Evolutionary conservation across 2,797 vertebrate genomes (phyloP), one percentile per base, ranked within the genome.

Genomic region (Chelon labrosus): DNA sequence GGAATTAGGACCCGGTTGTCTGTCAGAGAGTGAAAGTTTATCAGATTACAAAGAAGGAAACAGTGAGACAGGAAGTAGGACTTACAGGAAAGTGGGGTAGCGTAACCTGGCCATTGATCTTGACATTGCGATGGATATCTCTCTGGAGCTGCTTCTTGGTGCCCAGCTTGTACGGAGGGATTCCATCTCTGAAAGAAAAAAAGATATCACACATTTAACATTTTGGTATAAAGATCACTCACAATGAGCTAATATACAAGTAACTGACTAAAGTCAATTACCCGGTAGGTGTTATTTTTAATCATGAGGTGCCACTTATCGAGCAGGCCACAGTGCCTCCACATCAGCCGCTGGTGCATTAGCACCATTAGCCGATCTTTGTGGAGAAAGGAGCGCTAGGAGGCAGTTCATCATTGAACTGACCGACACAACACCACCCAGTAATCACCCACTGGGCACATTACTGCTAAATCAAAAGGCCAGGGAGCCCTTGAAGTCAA

Each of bases 81-180:
- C 96, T 98, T 92, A 98, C 97, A 76, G 97, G 98, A 89, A 98
- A 99, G 92, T 97, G 97, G 94, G 98, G 97, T 89, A 99, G 96
- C 52, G 95, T 94, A 77, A 99, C 96, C 93, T 97, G 97, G 76
- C 98, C 97, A 14, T 99, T 99, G 93, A 98, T 96, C 92, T 96
- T 97, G 87, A 97, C 93, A 1, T 96, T 99, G 22, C 97, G 96
- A 62, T 97, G 96, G 93, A 99, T 98, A 58, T 99, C 98, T 70
- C 97, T 91, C 90, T 98, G 98, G 73, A 97, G 94, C 88, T 97
- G 96, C 89, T 99, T 99, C 95, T 97, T 99, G 88, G 94, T 96
- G 85, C 96, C 96, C 60, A 96, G 86, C 39, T 96, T 96, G 79
- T 98, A 99, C 0, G 97, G 97, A 84, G 97, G 97, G 84, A 98